Base-by-base conservation (phyloP, 2,113 vertebrate species). In the Agelaius phoeniceus region DNA sequence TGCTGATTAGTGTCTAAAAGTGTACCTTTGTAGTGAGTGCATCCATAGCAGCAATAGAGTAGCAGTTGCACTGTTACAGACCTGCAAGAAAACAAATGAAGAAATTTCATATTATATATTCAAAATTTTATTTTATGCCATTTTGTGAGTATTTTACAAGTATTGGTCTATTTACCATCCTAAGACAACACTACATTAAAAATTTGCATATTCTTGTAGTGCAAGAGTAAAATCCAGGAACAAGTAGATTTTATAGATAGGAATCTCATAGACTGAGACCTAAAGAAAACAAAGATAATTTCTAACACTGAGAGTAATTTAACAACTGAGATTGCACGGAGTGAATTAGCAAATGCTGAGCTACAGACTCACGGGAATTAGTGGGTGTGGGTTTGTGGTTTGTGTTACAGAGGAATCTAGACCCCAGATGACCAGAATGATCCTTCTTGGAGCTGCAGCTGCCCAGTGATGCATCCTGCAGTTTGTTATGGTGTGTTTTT, bases 381-480 rank as follows among this genome's bases (percentile, higher is more conserved):
- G 7, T 86, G 80, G 89, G 94, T 89, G 90, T 92, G 75, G 67
- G 23, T 92, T 84, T 92, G 68, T 77, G 39, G 46, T 77, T 88
- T 80, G 12, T 65, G 17, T 90, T 94, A 31, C 72, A 52, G 68
- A 78, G 49, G 33, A 83, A 88, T 39, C 68, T 67, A 81, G 94
- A 96, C 76, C 75, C 19, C 68, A 86, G 90, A 93, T 90, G 94
- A 93, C 82, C 81, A 73, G 63, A 76, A 79, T 58, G 67, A 86
- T 86, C 61, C 46, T 76, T 72, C 27, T 74, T 94, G 89, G 33
- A 80, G 20, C 52, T 84, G 73, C 81, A 92, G 83, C 88, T 94
- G 75, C 61, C 43, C 31, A 73, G 62, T 82, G 58, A 85, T 91
- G 62, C 23, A 41, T 61, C 17, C 39, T 77, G 68, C 54, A 81